Evolutionary conservation across 2,113 vertebrate genomes (phyloP), one percentile per base, ranked within the genome.

Genomic region (Platycercus adscitus): DNA sequence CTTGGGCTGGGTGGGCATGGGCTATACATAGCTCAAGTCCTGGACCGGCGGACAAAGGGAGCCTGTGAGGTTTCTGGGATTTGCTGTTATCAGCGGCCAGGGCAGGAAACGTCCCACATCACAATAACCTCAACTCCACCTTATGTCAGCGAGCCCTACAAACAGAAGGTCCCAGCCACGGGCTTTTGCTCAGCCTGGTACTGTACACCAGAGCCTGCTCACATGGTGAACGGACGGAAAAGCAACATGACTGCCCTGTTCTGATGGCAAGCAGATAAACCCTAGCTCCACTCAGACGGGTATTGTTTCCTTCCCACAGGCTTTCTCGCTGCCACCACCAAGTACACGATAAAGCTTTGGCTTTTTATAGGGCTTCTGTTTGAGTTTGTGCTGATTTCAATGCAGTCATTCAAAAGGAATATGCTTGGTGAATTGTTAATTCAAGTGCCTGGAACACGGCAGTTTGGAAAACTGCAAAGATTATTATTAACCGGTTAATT

Each of bases 81-180:
- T 96, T 97, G 96, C 35, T 68, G 90, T 95, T 98, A 98, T 98
- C 98, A 85, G 97, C 41, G 69, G 88, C 88, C 47, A 61, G 95
- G 98, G 97, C 86, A 90, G 98, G 97, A 97, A 96, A 88, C 44
- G 69, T 95, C 92, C 94, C 91, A 65, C 95, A 96, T 93, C 92
- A 93, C 96, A 97, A 97, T 97, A 97, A 96, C 91, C 94, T 90
- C 37, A 92, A 69, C 98, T 97, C 98, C 99, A 96, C 99, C 99
- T 98, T 99, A 97, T 98, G 99, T 98, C 99, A 99, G 99, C 97
- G 99, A 96, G 93, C 77, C 97, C 95, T 95, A 98, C 98, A 99
- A 99, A 99, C 98, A 97, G 95, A 95, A 94, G 97, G 97, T 95
- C 89, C 92, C n/a, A 12, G 88, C 96, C 52, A 2, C 13, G 11